Base-by-base conservation (phyloP, 2,113 vertebrate species). In the Pseudois nayaur region DNA sequence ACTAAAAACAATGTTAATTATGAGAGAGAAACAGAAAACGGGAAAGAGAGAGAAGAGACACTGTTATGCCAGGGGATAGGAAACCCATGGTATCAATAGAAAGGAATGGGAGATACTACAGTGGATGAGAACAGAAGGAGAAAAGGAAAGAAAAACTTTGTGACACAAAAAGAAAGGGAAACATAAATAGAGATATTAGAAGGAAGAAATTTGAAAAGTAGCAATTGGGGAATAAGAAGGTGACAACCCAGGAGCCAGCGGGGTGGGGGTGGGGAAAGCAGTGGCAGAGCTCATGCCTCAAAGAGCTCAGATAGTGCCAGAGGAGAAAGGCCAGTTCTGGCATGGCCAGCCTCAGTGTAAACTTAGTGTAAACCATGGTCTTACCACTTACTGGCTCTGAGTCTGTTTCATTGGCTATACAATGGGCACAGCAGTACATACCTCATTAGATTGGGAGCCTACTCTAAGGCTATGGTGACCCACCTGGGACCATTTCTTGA, bases 1-100 rank as follows among this genome's bases (percentile, higher is more conserved):
- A 45, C 54, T 79, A 89, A 95, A 85, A 85, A 40, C 62, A 90
- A 71, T 71, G 50, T 19, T 79, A 84, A 76, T 27, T 64, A 40
- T 27, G 67, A 79, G 71, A 54, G 8, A 67, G 60, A 67, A 13
- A 36, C 5, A n/a, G 27, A 14, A 33, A 50, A 57, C 4, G 21
- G 40, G 17, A 50, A 33, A 21, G 43, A 33, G 67, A 94, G 13
- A 29, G 43, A 76, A 87, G 67, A 85, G 43, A 50, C 43, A 40
- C 55, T 78, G 43, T 55, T 17, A 57, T 67, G 15, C 40, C 23
- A 87, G 43, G 1, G 23, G 23, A 59, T 57, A 36, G 52, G 71
- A 92, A 89, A 82, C 33, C 83, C 64, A 31, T 33, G 54, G 71
- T 76, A 76, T 76, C 71, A 76, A 74, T 8, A 93, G 31, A 85